phyloP scores from a whole-genome alignment of 2,888 invertebrate genomes.

The Electrophaes corylata region DNA sequence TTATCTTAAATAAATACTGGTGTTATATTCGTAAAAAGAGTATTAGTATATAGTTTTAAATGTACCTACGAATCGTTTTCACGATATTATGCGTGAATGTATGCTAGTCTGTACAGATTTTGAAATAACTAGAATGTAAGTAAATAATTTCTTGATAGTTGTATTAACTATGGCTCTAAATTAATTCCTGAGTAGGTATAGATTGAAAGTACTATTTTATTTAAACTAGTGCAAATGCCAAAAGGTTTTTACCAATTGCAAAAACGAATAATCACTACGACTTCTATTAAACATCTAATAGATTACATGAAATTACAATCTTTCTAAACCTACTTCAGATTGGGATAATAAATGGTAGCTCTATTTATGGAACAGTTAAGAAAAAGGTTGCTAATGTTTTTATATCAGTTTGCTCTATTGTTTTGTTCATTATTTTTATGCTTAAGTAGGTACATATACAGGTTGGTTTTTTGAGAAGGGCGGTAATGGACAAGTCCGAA shows the following conservation, averaged over 20 bases:
- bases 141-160: conserved; percentile 70
- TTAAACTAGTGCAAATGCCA: neutral
- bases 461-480: no score
- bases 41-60: conserved; percentile 69
- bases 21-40: conserved; percentile 61
- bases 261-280: neutral
- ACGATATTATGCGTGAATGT: conserved; percentile 65
- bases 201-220: conserved; percentile 6
- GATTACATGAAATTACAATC: neutral
- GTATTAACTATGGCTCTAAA: conserved; percentile 49
- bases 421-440: no score
- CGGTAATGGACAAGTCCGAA: no score
- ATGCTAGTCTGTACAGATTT: conserved; percentile 81
- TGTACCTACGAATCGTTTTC: conserved; percentile 62
- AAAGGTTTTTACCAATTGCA: neutral
- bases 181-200: conserved; percentile 7
- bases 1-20: conserved; percentile 24
- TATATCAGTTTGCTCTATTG: neutral
- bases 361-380: neutral
- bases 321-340: neutral
- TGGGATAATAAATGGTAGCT: conserved; percentile 1
- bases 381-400: neutral
- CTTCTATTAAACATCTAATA: neutral
- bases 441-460: no score
- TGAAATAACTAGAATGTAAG: conserved; percentile 60